Evolutionary conservation across 1,140 invertebrate genomes (phyloP).

Genomic region (Centruroides vittatus): DNA sequence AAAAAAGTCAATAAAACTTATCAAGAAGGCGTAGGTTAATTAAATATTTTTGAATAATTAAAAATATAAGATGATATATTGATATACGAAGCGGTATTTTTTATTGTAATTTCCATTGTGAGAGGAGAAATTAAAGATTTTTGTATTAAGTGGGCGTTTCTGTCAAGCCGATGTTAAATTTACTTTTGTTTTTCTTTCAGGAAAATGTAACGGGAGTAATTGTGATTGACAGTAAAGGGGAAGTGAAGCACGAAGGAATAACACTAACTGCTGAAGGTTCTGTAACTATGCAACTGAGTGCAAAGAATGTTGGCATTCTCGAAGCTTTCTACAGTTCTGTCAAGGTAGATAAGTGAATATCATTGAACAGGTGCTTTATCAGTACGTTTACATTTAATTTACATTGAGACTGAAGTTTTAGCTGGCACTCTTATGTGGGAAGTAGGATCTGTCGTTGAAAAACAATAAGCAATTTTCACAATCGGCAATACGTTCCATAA

Average conservation of each 20-base stretch:
- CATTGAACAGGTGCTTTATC: too few species aligned
- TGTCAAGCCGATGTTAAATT: neutral
- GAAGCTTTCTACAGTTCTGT: constrained; percentile 82
- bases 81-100: too few species aligned
- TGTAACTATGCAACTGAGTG: constrained; percentile 79
- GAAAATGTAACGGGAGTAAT: constrained; percentile 66
- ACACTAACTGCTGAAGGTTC: constrained; percentile 67
- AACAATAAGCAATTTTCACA: too few species aligned
- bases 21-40: constrained; percentile 56
- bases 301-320: constrained; percentile 86
- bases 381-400: too few species aligned
- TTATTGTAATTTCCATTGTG: neutral
- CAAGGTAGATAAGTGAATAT: constrained; percentile 37
- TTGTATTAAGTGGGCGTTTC: neutral
- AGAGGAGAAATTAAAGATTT: neutral
- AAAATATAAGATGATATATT: neutral
- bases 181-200: constrained; percentile 32
- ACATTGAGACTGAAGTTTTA: too few species aligned
- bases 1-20: constrained; percentile 73
- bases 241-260: constrained; percentile 84
- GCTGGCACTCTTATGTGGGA: too few species aligned
- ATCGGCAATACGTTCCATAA: too few species aligned
- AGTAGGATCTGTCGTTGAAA: too few species aligned
- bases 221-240: constrained; percentile 55
- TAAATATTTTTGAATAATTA: constrained; percentile 4